Evolutionary conservation across 1,140 invertebrate genomes (phyloP).

Genomic region (Homalodisca vitripennis): DNA sequence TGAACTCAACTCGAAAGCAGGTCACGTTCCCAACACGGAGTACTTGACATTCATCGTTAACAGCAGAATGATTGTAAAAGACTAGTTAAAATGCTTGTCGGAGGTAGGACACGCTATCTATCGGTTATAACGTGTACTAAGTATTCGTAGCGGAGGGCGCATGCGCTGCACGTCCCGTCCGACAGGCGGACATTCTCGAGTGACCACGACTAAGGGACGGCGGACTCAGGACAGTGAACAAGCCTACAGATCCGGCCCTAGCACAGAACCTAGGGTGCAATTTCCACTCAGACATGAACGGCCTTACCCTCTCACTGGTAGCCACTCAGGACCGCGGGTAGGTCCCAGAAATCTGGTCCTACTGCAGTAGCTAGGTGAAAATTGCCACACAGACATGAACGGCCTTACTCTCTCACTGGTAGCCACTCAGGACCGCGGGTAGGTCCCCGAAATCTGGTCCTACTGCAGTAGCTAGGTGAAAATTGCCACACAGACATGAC

Average conservation of each 20-base stretch:
- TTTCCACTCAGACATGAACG: no score
- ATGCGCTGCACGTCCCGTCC: background rate
- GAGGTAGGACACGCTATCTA: constrained; percentile 1
- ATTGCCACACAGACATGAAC: no score
- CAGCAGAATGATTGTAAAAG: constrained; percentile 1
- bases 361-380: no score
- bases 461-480: no score
- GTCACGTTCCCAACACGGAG: background rate
- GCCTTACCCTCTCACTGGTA: no score
- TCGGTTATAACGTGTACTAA: constrained; percentile 12
- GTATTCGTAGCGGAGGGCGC: background rate
- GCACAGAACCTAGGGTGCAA: background rate
- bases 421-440: no score
- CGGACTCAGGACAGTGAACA: background rate
- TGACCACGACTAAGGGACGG: background rate
- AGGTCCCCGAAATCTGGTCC: no score
- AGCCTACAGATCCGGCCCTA: background rate
- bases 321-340: no score
- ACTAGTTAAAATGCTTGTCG: background rate
- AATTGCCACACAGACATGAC: no score
- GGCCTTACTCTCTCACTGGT: no score
- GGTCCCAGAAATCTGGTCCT: no score
- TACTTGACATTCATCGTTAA: constrained; percentile 15
- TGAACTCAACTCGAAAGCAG: background rate
- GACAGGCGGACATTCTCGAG: background rate